These are phyloP conservation scores for Monochamus saltuarius DNA, from an alignment of 1,140 invertebrate species.

Conservation along the genomic window DNA sequence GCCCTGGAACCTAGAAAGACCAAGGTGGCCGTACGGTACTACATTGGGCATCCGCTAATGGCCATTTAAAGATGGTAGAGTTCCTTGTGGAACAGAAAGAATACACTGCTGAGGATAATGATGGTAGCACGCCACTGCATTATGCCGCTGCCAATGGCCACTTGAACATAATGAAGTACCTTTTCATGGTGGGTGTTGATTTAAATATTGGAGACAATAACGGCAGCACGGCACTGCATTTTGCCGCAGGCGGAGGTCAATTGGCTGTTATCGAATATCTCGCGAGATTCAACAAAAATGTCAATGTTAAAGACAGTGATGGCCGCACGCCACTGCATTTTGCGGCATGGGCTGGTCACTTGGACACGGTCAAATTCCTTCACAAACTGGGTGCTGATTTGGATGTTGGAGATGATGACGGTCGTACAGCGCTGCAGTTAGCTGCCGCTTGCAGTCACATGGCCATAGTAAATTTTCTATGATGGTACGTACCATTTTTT, in stretches of 20 bases:
- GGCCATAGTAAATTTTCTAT: too few species aligned
- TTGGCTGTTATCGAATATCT: conserved; percentile 30
- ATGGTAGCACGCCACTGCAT: too few species aligned
- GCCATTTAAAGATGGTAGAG: too few species aligned
- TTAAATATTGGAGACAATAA: background rate
- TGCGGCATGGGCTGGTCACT: conserved; percentile 73
- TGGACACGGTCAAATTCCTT: conserved; percentile 51
- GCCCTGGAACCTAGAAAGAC: too few species aligned
- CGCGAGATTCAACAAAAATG: conserved; percentile 25
- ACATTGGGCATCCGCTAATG: too few species aligned
- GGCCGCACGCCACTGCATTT: conserved; percentile 46
- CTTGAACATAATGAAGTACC: too few species aligned
- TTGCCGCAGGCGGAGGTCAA: conserved; percentile 51
- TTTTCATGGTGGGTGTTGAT: too few species aligned
- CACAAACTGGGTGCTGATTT: conserved; percentile 25
- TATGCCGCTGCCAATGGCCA: too few species aligned
- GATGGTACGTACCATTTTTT: too few species aligned
- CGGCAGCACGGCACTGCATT: conserved; percentile 50
- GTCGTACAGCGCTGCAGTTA: conserved; percentile 32
- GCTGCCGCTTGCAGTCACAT: conserved; percentile 65
- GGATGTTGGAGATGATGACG: conserved; percentile 26
- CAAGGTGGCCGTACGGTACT: too few species aligned
- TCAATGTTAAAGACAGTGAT: conserved; percentile 24
- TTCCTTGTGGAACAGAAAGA: too few species aligned
- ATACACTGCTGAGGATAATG: too few species aligned